Base-by-base conservation (phyloP, 2,797 vertebrate species). In the Paguma larvata region DNA sequence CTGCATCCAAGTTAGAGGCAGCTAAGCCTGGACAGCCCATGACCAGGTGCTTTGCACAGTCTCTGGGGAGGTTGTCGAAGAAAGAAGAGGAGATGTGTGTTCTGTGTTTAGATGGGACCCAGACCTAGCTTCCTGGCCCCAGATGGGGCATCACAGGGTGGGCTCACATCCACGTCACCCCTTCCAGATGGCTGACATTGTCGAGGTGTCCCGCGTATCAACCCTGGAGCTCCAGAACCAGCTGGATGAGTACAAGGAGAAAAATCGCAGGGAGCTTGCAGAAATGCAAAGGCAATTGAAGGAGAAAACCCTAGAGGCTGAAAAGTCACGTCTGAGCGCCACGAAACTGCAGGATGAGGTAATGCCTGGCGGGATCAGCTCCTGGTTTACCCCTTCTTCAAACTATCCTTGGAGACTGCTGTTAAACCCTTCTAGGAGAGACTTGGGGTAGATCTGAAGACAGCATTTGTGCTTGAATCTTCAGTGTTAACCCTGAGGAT, bases 161-260 rank as follows among this genome's bases (percentile, higher is more conserved):
- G 38, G 30, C 79, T 96, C 48, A 80, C 8, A 0, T 34, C 72
- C 1, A 0, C 23, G 15, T 65, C 51, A 44, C 11, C 92, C 89
- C 87, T 59, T 91, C 13, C 97, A 99, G 99, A 99, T 99, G 99
- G 99, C 99, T 6, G 99, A 99, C 94, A 99, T 99, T 19, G 98
- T 99, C 3, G 99, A 99, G 80, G 99, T 98, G 0, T 99, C 99
- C 4, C 99, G 99, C 98, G 98, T 98, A 0, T 99, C 99, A 27
- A 98, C 99, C 0, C 98, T 99, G 96, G 99, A 99, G 97, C 99
- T 99, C 96, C 99, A 99, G 98, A 99, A 99, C 98, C 99, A 99
- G 98, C 99, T 99, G 96, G 99, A 99, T 94, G 99, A 99, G 95
- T 99, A 99, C 95, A 99, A 99, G 97, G 99, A 99, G 97, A 99